A percentile compares a stretch with the other conserved stretches of the same genome.
Evolutionary conservation across 2,888 invertebrate genomes (phyloP).

Genomic region (Rutpela maculata): DNA sequence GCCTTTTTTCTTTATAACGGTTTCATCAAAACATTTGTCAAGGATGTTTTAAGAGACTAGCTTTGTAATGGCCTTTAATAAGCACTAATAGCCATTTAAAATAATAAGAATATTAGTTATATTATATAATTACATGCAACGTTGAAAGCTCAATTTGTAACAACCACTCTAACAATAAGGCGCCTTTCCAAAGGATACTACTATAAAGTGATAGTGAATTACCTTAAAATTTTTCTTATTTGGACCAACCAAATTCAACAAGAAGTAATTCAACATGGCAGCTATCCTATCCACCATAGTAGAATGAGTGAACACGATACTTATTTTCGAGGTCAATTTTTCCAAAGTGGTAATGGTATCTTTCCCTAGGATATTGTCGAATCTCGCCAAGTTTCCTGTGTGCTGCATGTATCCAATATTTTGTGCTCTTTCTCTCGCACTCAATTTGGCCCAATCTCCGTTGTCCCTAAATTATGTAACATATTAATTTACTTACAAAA

Average conservation of each 20-base stretch:
- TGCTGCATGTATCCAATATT: slow-evolving; percentile 84
- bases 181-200: too few relatives aligned
- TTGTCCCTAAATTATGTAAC: slow-evolving; percentile 76
- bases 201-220: slow-evolving; percentile 44
- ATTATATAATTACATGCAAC: too few relatives aligned
- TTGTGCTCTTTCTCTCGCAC: slow-evolving; percentile 84
- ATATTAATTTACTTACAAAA: background rate
- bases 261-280: slow-evolving; percentile 96
- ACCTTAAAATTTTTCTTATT: slow-evolving; percentile 94
- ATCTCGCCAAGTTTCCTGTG: slow-evolving; percentile 89
- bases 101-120: too few relatives aligned
- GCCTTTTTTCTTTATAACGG: too few relatives aligned
- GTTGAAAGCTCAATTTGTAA: too few relatives aligned
- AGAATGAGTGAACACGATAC: slow-evolving; percentile 90
- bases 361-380: slow-evolving; percentile 93
- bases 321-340: slow-evolving; percentile 85
- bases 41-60: too few relatives aligned
- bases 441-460: slow-evolving; percentile 84
- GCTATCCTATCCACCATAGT: slow-evolving; percentile 95
- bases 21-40: too few relatives aligned
- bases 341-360: slow-evolving; percentile 91
- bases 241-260: slow-evolving; percentile 92
- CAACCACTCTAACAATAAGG: too few relatives aligned
- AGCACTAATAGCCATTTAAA: too few relatives aligned
- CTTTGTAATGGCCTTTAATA: too few relatives aligned